Conservation (phyloP, 2,113 vertebrate genomes). For the Tapirus terrestris region DNA sequence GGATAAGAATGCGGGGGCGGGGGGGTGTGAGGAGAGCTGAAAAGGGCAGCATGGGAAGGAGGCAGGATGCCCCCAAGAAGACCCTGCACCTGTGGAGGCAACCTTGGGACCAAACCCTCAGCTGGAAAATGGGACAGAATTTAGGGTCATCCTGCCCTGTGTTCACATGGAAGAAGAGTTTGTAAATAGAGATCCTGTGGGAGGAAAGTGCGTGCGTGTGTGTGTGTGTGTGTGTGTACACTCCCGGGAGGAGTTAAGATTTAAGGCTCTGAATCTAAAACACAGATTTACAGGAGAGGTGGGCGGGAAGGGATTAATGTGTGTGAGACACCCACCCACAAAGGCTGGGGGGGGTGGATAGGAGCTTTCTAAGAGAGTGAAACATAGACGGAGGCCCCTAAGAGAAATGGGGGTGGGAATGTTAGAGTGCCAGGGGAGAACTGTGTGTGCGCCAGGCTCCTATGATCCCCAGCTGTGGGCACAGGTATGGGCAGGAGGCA, state of each 20-base stretch:
- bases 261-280: conserved; percentile 64
- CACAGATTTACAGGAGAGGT: conserved; percentile 47
- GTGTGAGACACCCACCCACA: conserved; percentile 65
- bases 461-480: neutral
- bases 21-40: neutral
- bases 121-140: neutral
- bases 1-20: too few relatives aligned
- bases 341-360: neutral
- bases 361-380: conserved; percentile 26
- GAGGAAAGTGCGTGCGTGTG: neutral
- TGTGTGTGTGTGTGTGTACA: neutral
- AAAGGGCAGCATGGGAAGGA: neutral
- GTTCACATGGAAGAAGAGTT: conserved; percentile 19
- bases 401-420: neutral
- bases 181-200: conserved; percentile 59
- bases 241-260: conserved; percentile 52
- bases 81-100: neutral
- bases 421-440: neutral
- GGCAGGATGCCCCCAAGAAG: neutral
- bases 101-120: neutral
- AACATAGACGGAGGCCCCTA: neutral
- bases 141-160: neutral
- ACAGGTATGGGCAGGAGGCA: neutral
- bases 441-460: neutral
- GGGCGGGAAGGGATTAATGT: conserved; percentile 45